Evolutionary conservation across 2,888 invertebrate genomes (phyloP), one percentile per base, ranked within the genome.

Genomic region (Campoletis raptor): DNA sequence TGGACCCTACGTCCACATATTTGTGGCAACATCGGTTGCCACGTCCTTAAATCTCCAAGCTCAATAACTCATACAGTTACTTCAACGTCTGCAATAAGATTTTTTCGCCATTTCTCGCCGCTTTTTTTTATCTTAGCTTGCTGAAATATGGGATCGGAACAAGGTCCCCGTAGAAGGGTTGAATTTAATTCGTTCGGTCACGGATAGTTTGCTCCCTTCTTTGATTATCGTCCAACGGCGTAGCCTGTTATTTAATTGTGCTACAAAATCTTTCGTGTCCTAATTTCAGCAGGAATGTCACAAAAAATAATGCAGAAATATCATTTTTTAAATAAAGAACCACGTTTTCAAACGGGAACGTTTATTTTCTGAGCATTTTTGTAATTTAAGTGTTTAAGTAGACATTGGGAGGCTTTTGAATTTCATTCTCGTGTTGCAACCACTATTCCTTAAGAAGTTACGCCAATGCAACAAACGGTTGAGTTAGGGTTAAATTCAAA

Each of bases 221-320:
- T 92, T 90, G 90, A 92, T 93, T 93, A 92, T 92, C 91, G 90
- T 82, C 89, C 92, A 91, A 85, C 89, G 91, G 91, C 92, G 92
- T 92, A 91, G 89, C 86, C 78, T 57, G 88, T 90, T 91, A 92
- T 93, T 90, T 90, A 91, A 90, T 83, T 74, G 54, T 18, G 36
- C n/a, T 36, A 77, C 36, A 66, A 52, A 78, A 15, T 18, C 12
- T n/a, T 67, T 52, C 36, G 12, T n/a, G 30, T 24, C 36, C 40
- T 5, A 18, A 45, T 52, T 70, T 42, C 7, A 18, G 9, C 30
- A 5, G 30, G 10, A 64, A n/a, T 18, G 15, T 15, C 9, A 45
- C 9, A 8, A 36, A 76, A 7, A 30, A 30, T 15, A 15, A 18
- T 61, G 10, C 61, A 61, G 2, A 12, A 30, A 1, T 61, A 30